Percentiles rank a stretch among this genome's conserved stretches.
Evolutionary conservation across 2,113 vertebrate genomes (phyloP).

Genomic region (Labrus mixtus): DNA sequence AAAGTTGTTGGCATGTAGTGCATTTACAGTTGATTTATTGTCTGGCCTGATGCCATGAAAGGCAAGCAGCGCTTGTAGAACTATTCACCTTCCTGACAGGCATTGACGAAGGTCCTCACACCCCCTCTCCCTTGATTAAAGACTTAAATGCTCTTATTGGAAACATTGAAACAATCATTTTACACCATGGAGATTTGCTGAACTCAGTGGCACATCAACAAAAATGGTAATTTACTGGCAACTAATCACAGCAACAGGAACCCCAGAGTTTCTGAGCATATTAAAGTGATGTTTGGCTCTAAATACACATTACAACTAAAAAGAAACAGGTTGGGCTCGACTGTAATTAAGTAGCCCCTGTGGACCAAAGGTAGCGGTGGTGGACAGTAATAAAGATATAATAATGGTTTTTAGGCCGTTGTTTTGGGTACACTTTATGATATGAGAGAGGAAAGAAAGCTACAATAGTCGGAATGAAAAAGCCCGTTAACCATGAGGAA

Average conservation of each 20-base stretch:
- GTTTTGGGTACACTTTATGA: slow-evolving; percentile 37
- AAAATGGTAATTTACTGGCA: slow-evolving; percentile 48
- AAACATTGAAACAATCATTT: slow-evolving; percentile 56
- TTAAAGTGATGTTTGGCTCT: slow-evolving; percentile 48
- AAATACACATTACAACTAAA: slow-evolving; percentile 20
- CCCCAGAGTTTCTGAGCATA: slow-evolving; percentile 11
- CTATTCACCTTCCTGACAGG: slow-evolving; percentile 59
- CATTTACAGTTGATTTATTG: slow-evolving; percentile 73
- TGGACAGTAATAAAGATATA: slow-evolving; percentile 45
- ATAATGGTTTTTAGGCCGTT: slow-evolving; percentile 30
- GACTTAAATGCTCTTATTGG: slow-evolving; percentile 32
- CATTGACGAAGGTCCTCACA: slow-evolving; percentile 36
- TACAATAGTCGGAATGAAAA: slow-evolving; percentile 65
- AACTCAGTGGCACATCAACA: slow-evolving; percentile 39
- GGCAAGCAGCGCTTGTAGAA: slow-evolving; percentile 25
- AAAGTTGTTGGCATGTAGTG: slow-evolving; percentile 63
- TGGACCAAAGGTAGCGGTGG: slow-evolving; percentile 6
- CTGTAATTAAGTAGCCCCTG: slow-evolving; percentile 31
- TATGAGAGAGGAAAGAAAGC: slow-evolving; percentile 30
- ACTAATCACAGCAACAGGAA: slow-evolving; percentile 37
- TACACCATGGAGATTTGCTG: slow-evolving; percentile 38
- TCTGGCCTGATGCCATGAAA: slow-evolving; percentile 58
- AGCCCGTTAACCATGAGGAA: slow-evolving; percentile 63
- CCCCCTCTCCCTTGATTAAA: slow-evolving; percentile 34
- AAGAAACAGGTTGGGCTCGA: slow-evolving; percentile 2